A percentile compares a stretch with the other conserved stretches of the same genome.
phyloP scores from a whole-genome alignment of 2,888 invertebrate genomes.

The Lymantria dispar region DNA sequence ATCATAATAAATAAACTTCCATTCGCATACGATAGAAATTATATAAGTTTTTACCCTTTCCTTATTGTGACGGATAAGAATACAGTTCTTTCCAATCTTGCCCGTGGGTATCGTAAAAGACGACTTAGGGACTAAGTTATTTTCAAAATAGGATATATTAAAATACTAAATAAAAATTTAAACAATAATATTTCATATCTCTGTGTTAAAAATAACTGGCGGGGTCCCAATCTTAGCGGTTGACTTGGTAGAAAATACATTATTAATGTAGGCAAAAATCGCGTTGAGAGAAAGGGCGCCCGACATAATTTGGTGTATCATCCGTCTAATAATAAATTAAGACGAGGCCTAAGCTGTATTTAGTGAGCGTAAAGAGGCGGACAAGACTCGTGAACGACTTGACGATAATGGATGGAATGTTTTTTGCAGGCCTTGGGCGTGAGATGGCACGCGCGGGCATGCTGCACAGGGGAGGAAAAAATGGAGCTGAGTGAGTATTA shows the following conservation, averaged over 20 bases:
- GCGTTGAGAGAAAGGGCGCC: constrained; percentile 23
- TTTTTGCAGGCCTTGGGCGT: constrained; percentile 81
- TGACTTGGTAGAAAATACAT: constrained; percentile 25
- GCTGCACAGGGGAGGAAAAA: constrained; percentile 88
- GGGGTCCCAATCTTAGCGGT: constrained; percentile 17
- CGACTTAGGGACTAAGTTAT: too few species aligned
- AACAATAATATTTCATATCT: not conserved
- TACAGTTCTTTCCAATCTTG: too few species aligned
- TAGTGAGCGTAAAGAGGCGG: constrained; percentile 62
- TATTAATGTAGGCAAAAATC: constrained; percentile 40
- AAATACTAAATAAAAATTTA: not conserved
- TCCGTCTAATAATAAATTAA: constrained; percentile 53
- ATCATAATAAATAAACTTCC: too few species aligned
- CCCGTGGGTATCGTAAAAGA: too few species aligned
- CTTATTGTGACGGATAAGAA: too few species aligned
- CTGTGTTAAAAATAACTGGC: constrained; percentile 9
- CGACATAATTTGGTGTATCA: constrained; percentile 47
- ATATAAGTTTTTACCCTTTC: too few species aligned
- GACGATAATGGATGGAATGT: constrained; percentile 67
- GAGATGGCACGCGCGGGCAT: constrained; percentile 90
- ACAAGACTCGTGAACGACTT: constrained; percentile 57
- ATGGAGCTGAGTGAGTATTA: constrained; percentile 87
- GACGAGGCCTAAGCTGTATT: constrained; percentile 51
- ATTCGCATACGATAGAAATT: too few species aligned
- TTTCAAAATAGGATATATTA: constrained; percentile 2